Base-by-base conservation (phyloP, 1,140 invertebrate species). In the Lasaia peninsularis region DNA sequence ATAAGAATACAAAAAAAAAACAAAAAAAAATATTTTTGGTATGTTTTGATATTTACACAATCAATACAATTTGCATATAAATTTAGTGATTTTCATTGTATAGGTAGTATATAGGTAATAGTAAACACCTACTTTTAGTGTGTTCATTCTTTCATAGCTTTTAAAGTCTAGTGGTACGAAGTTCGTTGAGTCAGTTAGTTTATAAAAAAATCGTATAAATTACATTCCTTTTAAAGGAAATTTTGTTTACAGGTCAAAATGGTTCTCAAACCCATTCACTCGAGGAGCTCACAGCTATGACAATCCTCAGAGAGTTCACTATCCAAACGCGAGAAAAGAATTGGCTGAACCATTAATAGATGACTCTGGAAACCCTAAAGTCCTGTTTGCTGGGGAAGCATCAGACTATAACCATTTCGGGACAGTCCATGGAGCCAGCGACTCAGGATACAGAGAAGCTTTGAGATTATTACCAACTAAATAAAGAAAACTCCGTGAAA, bases 381-480 rank as follows among this genome's bases (percentile, higher is more conserved):
- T 81, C 0, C 55, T 79, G 4, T 81, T 79, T 59, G 76, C 76
- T 2, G 78, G 78, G 0, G 90, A 91, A 67, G 89, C 89, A 0
- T 88, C 89, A 0, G 65, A 86, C 49, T 62, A 78, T 2, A 63
- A 71, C 9, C 91, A 90, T 67, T 93, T 91, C 71, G 92, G 91
- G 1, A 93, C 92, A n/a, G 92, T 92, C 2, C 92, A 93, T 71
- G 92, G 92, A 5, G 92, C 92, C 0, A 80, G 91, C 14, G 88
- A 92, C 51, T 87, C 86, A 3, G 92, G 92, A 0, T 78, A 78
- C 56, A 79, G 91, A 61, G 92, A 92, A 65, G 91, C 92, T 0
- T 78, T 84, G 48, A 64, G 85, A 59, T 16, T 84, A 9, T 48
- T 77, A 40, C 72, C 63, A 55, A 71, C 69, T 55, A 50, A 71